Base-by-base conservation (phyloP, 2,888 invertebrate genomes). In the Lasioglossum zephyrum region DNA sequence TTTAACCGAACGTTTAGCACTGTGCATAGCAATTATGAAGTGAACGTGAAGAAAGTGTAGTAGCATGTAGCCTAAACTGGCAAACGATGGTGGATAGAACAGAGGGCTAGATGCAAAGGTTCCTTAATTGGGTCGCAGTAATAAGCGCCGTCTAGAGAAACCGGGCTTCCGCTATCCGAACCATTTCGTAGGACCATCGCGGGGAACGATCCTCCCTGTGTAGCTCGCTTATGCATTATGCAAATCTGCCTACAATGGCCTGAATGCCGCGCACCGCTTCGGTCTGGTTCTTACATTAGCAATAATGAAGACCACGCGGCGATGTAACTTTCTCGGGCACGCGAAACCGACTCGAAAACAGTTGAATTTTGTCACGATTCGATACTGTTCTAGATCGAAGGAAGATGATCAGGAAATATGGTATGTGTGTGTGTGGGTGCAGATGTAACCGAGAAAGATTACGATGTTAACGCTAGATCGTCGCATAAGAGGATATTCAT, bases 281-380 rank as follows among this genome's bases (percentile, higher is more conserved):
- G 79, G 81, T 77, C 73, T 86, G 79, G 87, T 81, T 84, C 70
- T 86, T 78, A 81, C 87, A 82, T 88, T 86, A 88, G 82, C 81
- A 84, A 85, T 85, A 85, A 82, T 76, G 73, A 79, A 76, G 76
- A 73, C 76, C 72, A 31, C 49, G 60, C 49, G n/a, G 72, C 57
- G 73, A 73, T 57, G 66, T 53, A 49, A 60, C 63, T 73, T 82
- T 73, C 49, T 53, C 76, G 16, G 26, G 16, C 8, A 39, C 26
- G n/a, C 18, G 44, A 18, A 39, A 36, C 31, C 39, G 31, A 73
- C 16, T 57, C 60, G 47, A 81, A 49, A n/a, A 66, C 53, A 57
- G 77, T 31, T 39, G 31, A 57, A 69, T 31, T 39, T 18, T 22
- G 22, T 53, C n/a, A 11, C 13, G 16, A 18, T 31, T 63, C 18